These are phyloP conservation scores for Esox lucius DNA, from an alignment of 2,797 vertebrate species.

Conservation along the genomic window DNA sequence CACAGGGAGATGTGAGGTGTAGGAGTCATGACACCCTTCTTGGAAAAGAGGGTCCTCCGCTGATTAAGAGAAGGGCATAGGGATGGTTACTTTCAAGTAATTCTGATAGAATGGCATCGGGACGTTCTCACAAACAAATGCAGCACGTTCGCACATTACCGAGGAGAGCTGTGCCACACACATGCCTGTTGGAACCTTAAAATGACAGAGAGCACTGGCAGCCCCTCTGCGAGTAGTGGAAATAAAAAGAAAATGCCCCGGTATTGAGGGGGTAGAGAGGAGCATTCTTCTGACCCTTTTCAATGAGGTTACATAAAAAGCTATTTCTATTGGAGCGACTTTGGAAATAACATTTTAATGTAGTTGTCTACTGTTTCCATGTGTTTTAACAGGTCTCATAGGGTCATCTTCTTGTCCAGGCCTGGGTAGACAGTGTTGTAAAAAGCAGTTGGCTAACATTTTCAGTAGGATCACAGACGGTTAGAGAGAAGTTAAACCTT, in stretches of 20 bases:
- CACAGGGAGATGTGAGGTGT: neutral
- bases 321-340: neutral
- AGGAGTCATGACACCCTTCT: slow-evolving; percentile 25
- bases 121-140: slow-evolving; percentile 9
- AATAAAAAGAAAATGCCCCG: neutral
- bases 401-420: neutral
- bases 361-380: neutral
- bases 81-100: slow-evolving; percentile 11
- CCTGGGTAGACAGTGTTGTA: neutral
- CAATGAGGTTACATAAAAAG: neutral
- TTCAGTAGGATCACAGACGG: neutral
- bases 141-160: neutral
- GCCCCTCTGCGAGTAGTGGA: neutral
- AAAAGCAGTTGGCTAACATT: neutral
- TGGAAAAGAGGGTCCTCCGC: slow-evolving; percentile 16
- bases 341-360: neutral
- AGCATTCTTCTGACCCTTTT: neutral
- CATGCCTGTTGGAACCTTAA: neutral
- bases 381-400: neutral
- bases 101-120: slow-evolving; percentile 19
- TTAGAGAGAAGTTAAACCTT: slow-evolving; percentile 12
- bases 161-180: neutral
- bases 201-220: neutral
- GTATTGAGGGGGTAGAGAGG: neutral
- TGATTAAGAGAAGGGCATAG: neutral